phyloP scores from a whole-genome alignment of 2,797 vertebrate genomes.

The Phrynocephalus forsythii region DNA sequence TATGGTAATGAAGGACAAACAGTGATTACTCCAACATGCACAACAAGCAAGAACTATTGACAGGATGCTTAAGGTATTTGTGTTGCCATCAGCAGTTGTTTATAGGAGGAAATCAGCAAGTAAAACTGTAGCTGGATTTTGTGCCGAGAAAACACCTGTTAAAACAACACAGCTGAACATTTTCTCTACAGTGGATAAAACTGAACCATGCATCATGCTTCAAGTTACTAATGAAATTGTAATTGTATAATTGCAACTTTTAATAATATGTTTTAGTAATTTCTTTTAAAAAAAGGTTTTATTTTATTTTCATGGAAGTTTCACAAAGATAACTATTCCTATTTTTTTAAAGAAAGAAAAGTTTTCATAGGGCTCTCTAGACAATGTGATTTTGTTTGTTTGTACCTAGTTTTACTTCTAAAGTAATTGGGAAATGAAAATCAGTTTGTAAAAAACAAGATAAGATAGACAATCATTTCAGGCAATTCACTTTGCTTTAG shows the following conservation, averaged over 20 bases:
- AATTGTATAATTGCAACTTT: neutral
- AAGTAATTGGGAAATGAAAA: conserved; percentile 24
- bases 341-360: neutral
- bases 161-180: neutral
- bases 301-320: neutral
- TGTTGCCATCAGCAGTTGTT: neutral
- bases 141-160: neutral
- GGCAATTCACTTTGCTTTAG: conserved; percentile 25
- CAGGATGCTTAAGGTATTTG: conserved; percentile 3
- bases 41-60: conserved; percentile 7
- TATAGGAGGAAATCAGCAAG: conserved; percentile 11
- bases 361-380: neutral
- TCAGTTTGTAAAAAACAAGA: conserved; percentile 16
- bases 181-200: neutral
- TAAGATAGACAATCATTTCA: conserved; percentile 21
- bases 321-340: neutral
- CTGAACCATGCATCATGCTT: neutral
- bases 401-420: neutral
- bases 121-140: neutral
- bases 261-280: neutral
- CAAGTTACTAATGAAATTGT: neutral
- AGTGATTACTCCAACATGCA: neutral
- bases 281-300: neutral
- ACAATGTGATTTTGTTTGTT: neutral
- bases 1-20: conserved; percentile 11